phyloP scores from a whole-genome alignment of 2,797 vertebrate genomes.

The Garrulus glandarius region DNA sequence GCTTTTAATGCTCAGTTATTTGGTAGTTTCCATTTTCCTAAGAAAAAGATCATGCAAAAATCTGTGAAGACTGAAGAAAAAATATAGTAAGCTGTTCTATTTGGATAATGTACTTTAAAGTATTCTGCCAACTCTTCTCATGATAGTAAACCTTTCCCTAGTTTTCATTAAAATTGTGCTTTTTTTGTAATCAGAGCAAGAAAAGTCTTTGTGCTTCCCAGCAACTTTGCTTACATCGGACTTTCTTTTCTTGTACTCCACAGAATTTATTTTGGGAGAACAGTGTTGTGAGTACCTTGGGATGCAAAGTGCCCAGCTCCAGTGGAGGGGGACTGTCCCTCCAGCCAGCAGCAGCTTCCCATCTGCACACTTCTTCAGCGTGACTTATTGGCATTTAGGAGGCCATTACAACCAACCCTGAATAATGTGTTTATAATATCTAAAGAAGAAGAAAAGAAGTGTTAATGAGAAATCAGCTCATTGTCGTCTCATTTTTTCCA shows the following conservation, averaged over 20 bases:
- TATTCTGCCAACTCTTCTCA: not conserved
- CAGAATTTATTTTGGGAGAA: not conserved
- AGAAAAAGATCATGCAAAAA: not conserved
- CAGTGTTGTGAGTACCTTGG: not conserved
- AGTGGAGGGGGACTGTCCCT: fast-evolving
- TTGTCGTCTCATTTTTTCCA: conserved; percentile 62
- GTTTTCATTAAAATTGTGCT: not conserved
- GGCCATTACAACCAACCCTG: not conserved
- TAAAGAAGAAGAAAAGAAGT: conserved; percentile 54
- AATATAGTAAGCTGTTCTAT: not conserved
- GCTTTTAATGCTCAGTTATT: not conserved
- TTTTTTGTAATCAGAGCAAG: not conserved
- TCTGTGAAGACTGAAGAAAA: not conserved
- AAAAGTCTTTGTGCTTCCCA: not conserved
- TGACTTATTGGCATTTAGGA: conserved; percentile 32
- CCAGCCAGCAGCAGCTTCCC: not conserved
- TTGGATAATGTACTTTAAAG: not conserved
- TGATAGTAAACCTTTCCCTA: not conserved
- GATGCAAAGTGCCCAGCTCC: not conserved
- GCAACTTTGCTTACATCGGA: fast-evolving
- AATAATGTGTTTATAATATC: conserved; percentile 46
- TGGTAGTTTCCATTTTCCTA: not conserved
- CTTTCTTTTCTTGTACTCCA: not conserved
- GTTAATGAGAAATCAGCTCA: conserved; percentile 66
- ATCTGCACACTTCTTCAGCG: not conserved